These are phyloP conservation scores for Drosophila eohydei DNA, from an alignment of 2,888 invertebrate species.

Conservation along the genomic window DNA sequence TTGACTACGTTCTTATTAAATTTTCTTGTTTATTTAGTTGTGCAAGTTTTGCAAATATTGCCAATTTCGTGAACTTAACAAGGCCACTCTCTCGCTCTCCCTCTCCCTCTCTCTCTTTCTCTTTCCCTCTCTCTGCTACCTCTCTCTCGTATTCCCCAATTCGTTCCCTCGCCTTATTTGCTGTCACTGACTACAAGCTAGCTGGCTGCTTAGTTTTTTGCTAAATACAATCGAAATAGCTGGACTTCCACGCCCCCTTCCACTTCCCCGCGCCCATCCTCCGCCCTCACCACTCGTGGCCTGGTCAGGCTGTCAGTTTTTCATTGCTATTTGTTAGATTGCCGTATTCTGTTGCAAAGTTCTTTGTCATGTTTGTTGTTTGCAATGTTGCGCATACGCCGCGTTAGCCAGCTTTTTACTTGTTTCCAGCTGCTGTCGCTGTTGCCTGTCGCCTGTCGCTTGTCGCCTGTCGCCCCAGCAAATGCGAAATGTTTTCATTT, in stretches of 20 bases:
- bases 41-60: conserved; percentile 50
- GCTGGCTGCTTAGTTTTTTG: conserved; percentile 45
- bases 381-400: conserved; percentile 56
- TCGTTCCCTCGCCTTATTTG: conserved; percentile 11
- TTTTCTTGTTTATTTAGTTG: conserved; percentile 48
- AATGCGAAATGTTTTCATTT: conserved; percentile 66
- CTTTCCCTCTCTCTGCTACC: not conserved
- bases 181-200: conserved; percentile 40
- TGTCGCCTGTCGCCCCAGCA: conserved; percentile 29
- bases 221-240: conserved; percentile 59
- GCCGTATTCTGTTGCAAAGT: conserved; percentile 40
- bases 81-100: not conserved
- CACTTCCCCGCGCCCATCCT: too few relatives aligned
- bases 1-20: conserved; percentile 27
- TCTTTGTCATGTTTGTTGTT: conserved; percentile 65
- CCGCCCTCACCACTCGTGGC: not conserved
- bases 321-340: conserved; percentile 60
- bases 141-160: too few relatives aligned
- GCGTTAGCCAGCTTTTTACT: conserved; percentile 34
- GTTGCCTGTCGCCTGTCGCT: conserved; percentile 33
- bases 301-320: conserved; percentile 50
- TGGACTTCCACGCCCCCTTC: conserved; percentile 18
- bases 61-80: conserved; percentile 46
- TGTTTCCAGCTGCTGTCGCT: conserved; percentile 14
- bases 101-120: not conserved